Conservation (phyloP, 2,888 invertebrate species). For the Eristalinus sepulchralis region DNA sequence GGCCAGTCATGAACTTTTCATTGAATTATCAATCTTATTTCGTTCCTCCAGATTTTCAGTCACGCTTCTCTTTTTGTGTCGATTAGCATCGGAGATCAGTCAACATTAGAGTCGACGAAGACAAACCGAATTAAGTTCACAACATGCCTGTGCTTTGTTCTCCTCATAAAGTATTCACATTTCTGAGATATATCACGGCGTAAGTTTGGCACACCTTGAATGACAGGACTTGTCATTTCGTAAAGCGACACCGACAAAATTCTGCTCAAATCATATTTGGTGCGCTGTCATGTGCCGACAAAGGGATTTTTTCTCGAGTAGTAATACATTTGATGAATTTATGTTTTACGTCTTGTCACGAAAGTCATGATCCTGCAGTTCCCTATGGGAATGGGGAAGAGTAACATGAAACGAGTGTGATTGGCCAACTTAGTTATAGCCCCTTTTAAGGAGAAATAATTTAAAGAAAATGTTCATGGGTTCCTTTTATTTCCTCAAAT, state of each 20-base stretch:
- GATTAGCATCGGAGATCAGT: not conserved
- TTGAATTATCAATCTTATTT: too few species aligned
- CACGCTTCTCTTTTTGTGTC: not conserved
- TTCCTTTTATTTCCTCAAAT: too few species aligned
- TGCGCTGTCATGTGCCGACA: not conserved
- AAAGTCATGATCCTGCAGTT: too few species aligned
- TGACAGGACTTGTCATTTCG: not conserved
- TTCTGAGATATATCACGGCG: not conserved
- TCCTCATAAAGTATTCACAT: not conserved
- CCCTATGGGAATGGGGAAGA: too few species aligned
- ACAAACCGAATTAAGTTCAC: not conserved
- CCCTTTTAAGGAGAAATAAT: too few species aligned
- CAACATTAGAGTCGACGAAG: not conserved
- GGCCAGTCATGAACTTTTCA: not conserved
- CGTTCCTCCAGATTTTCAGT: not conserved
- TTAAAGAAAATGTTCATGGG: too few species aligned
- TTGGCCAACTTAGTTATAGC: too few species aligned
- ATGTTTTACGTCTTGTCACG: too few species aligned
- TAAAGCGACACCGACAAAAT: not conserved
- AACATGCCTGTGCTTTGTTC: not conserved
- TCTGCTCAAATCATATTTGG: not conserved
- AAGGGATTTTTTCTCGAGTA: not conserved
- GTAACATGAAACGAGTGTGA: too few species aligned
- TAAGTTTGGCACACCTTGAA: not conserved
- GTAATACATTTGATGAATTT: too few species aligned